phyloP scores from a whole-genome alignment of 2,113 vertebrate genomes.

The Tamias sibiricus region DNA sequence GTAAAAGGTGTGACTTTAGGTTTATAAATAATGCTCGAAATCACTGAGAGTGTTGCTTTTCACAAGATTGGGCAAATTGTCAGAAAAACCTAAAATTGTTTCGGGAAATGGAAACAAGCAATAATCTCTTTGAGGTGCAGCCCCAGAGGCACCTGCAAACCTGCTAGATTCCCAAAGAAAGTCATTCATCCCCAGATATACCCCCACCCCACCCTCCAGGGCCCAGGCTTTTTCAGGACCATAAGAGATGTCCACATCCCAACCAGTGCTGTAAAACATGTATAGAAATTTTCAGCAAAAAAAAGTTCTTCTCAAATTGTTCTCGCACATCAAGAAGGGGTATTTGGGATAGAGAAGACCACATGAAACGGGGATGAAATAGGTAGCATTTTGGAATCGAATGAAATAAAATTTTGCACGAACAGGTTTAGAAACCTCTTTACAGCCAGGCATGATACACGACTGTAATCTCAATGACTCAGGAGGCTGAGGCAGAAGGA shows the following conservation, averaged over 20 bases:
- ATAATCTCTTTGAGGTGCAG: neutral
- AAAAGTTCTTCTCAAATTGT: neutral
- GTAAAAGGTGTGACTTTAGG: conserved; percentile 72
- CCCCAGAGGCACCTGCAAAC: neutral
- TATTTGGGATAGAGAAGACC: neutral
- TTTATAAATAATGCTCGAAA: conserved; percentile 72
- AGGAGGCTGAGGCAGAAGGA: neutral
- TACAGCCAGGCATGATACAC: neutral
- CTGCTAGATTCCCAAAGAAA: neutral
- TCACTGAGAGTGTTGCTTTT: conserved; percentile 66
- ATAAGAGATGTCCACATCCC: neutral
- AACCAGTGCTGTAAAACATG: neutral
- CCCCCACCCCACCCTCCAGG: too few species aligned
- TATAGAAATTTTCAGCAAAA: neutral
- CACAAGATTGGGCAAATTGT: conserved; percentile 50
- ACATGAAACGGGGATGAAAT: neutral
- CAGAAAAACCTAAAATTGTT: conserved; percentile 56
- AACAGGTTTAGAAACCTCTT: neutral
- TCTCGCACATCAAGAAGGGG: neutral
- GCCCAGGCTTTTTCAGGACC: neutral
- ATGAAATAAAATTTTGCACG: neutral
- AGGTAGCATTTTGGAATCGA: neutral
- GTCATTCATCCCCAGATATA: neutral
- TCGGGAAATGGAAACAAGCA: conserved; percentile 42
- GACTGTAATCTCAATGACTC: neutral